Conservation (phyloP, 2,888 invertebrate genomes). For the Heliconius hortense region DNA sequence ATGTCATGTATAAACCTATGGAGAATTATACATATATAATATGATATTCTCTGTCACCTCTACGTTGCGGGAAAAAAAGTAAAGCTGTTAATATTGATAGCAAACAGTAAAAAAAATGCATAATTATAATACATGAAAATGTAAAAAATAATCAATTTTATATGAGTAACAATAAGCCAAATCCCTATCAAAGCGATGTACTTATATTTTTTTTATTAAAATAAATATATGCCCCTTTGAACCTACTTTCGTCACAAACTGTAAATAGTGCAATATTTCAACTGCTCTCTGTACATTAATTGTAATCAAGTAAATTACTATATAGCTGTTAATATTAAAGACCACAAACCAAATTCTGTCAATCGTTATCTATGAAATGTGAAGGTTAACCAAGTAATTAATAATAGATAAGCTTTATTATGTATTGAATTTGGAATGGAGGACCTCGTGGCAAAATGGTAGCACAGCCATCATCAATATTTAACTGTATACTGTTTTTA, state of each 20-base stretch:
- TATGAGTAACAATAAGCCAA: no score
- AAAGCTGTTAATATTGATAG: no score
- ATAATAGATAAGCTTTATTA: slow-evolving; percentile 9
- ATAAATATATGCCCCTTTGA: neutral
- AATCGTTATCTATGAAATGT: slow-evolving; percentile 7
- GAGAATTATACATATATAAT: no score
- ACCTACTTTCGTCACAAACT: neutral
- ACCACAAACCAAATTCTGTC: slow-evolving; percentile 10
- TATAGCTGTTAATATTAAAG: slow-evolving; percentile 16
- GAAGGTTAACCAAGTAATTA: slow-evolving; percentile 11
- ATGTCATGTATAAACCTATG: neutral
- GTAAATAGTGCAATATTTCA: neutral
- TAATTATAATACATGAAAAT: neutral
- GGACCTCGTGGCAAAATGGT: neutral
- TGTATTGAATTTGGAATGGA: slow-evolving; percentile 5
- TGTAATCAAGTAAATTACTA: slow-evolving; percentile 16
- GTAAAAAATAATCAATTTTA: no score
- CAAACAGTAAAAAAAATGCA: no score
- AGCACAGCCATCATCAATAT: neutral
- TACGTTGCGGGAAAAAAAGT: no score
- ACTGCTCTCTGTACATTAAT: neutral
- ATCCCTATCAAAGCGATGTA: no score
- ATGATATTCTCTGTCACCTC: no score
- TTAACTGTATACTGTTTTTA: neutral
- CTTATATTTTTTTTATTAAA: no score